Evolutionary conservation across 2,888 invertebrate genomes (phyloP), one percentile per base, ranked within the genome.

Genomic region (Ecliptopera silaceata): DNA sequence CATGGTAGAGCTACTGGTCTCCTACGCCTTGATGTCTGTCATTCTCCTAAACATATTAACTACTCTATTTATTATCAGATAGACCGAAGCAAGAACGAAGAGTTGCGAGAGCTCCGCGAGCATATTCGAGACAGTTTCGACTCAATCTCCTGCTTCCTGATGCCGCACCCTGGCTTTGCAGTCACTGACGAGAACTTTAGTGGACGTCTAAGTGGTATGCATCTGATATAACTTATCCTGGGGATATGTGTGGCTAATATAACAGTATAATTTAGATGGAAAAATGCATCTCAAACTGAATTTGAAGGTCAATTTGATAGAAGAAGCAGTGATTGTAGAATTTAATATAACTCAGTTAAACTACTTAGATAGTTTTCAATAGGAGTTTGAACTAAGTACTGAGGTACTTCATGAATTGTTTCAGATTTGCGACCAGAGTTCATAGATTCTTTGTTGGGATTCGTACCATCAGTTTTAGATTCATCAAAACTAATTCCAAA

Each of bases 151-250:
- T 98, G 98, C 79, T 98, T 96, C 84, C 88, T 98, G 54, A 95
- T 98, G 96, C 98, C 98, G 10, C 98, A 98, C 93, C 98, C 98
- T 0, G 98, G 98, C 20, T 93, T 97, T 20, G 98, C 98, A 29
- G 97, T 98, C 44, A 97, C 96, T 15, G 96, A 97, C 92, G 97
- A 96, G 4, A 93, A 94, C 59, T 99, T 98, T 82, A 59, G 31
- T 8, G 66, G 66, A 5, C 59, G 56, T 1, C 17, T 61, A 6
- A 48, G 56, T 34, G 64, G 66, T 64, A 59, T 3, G 20, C 12
- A 22, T 6, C 22, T 26, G 8, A 26, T 26, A 26, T 4, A 26
- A 8, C 22, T 26, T 26, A 8, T 8, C 8, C 1, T 4, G 26
- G 4, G 20, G 20, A 3, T 20, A 20, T 2, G 4, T 3, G 4